Evolutionary conservation across 2,888 invertebrate genomes (phyloP), one percentile per base, ranked within the genome.

Genomic region (Mongoloraphidia duomilia): DNA sequence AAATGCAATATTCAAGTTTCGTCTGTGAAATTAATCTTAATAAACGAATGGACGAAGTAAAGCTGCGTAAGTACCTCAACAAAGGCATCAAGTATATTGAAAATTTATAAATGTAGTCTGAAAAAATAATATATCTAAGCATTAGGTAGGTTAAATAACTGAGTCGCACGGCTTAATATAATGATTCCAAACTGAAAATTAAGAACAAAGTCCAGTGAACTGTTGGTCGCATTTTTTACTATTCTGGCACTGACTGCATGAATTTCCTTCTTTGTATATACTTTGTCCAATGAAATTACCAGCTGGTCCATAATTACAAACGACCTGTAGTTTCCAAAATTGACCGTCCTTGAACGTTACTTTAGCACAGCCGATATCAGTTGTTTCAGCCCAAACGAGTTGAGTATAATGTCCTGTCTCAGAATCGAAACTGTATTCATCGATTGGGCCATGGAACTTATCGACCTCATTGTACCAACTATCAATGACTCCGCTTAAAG

Each of bases 291-390:
- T 68, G 13, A 70, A 66, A 55, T 72, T 71, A 2, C 72, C 72
- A 2, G 71, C 71, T 8, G 72, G 71, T 0, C 71, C 72, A 52
- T 72, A 72, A 54, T 72, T 71, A 55, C 72, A 72, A 58, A 71
- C 65, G 2, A 71, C 26, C 26, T 26, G 26, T 26, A 26, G 26
- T 26, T 3, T 26, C 26, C 26, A 26, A 26, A 26, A 26, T 26
- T 26, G 3, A 26, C 26, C 26, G 6, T 26, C 26, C 6, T 26
- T 26, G 26, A 6, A 26, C 6, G 26, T 26, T 26, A n/a, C 34
- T 33, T 10, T 14, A 6, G 8, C 44, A 33, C 44, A 44, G 26
- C 44, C 44, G 13, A 44, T 12, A 33, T 9, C 10, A 11, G 1
- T 34, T 1, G 26, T 44, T 11, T 44, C 34, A 3, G 44, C 44